Evolutionary conservation across 92 coral and sea anemone genomes (phyloP), one percentile per base, ranked within the genome.

Genomic region (Heteractis magnifica): DNA sequence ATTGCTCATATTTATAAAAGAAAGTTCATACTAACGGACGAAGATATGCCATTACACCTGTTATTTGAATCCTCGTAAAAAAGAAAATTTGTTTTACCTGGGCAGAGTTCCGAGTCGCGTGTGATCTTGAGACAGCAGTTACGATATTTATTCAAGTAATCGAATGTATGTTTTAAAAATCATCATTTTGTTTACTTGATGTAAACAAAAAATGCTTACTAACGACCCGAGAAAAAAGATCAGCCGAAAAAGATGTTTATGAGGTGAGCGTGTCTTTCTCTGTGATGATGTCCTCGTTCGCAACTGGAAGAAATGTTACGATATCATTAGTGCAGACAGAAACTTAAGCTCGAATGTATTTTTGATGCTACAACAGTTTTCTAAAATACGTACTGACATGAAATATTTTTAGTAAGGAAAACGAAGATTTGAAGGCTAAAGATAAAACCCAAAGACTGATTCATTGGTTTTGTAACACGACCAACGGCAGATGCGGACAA

Each of bases 121-220:
- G 23, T 48, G 49, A 13, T 20, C 73, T 68, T 68, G 48, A 20
- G 49, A 68, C 73, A 68, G 14, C 73, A 68, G 48, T 34, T 68
- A 48, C 73, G 49, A 68, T 68, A 68, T 68, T 68, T 20, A 68
- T 68, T 68, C 73, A 68, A 68, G 6, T 68, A 68, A 68, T 68
- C 49, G 10, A 21, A 68, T 68, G 73, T 10, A 9, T 68, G 73
- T 68, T 68, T 68, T 26, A 68, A 23, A 68, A 68, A 68, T 26
- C 49, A 23, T 68, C 6, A 26, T 26, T 23, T 20, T 68, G 50
- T 68, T 68, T 68, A 68, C 73, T 23, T 68, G 6, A 68, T 68
- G 49, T 62, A 5, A 23, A 20, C n/a, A 78, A 78, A 78, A 78
- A 50, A 51, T 48, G 75, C 34, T 79, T n/a, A 18, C 65, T 9